Conservation (phyloP, 1,140 invertebrate genomes). For the Drosophila seguyi region DNA sequence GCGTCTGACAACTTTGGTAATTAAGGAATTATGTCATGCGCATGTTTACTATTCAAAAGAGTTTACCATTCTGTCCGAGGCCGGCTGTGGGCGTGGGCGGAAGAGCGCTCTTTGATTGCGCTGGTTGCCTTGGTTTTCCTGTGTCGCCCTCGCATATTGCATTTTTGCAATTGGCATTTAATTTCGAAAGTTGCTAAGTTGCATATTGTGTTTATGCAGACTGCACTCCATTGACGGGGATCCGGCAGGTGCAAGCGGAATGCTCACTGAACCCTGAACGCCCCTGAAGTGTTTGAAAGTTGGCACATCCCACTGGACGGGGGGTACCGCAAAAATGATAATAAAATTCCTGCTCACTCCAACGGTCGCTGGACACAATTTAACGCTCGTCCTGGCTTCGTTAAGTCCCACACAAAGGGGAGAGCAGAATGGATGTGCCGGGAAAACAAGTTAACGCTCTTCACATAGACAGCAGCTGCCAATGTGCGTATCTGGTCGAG, state of each 20-base stretch:
- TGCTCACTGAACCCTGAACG: slow-evolving; percentile 11
- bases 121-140: slow-evolving; percentile 55
- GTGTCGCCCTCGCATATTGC: slow-evolving; percentile 42
- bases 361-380: slow-evolving; percentile 39
- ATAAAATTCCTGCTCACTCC: slow-evolving; percentile 61
- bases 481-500: slow-evolving; percentile 71
- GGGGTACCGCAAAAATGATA: slow-evolving; percentile 67
- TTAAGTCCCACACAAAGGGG: slow-evolving; percentile 16
- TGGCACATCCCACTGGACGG: slow-evolving; percentile 15
- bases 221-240: slow-evolving; percentile 28
- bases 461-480: slow-evolving; percentile 62
- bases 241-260: slow-evolving; percentile 6
- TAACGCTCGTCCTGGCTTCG: slow-evolving; percentile 30
- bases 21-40: slow-evolving; percentile 82
- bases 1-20: slow-evolving; percentile 78
- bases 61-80: slow-evolving; percentile 3
- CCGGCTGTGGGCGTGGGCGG: slow-evolving; percentile 7
- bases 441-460: slow-evolving; percentile 66
- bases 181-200: slow-evolving; percentile 62
- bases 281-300: slow-evolving; percentile 39
- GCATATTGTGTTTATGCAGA: slow-evolving; percentile 52
- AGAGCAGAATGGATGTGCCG: slow-evolving; percentile 13
- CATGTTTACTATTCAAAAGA: slow-evolving; percentile 49
- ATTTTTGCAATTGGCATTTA: slow-evolving; percentile 69
- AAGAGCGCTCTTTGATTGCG: slow-evolving; percentile 47